Conservation (phyloP, 2,797 vertebrate genomes). For the Manis javanica region DNA sequence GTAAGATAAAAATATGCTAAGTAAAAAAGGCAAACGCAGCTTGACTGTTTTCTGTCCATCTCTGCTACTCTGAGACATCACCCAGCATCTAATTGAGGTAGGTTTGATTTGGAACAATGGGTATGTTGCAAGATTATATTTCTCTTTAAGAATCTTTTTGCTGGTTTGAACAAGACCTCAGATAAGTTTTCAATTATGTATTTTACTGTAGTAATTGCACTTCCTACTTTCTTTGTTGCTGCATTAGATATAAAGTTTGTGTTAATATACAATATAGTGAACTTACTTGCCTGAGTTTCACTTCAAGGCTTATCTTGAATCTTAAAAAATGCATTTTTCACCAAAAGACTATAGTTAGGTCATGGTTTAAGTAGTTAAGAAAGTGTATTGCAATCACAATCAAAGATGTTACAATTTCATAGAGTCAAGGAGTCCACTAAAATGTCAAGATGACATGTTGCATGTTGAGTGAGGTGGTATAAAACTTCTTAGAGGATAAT, state of each 20-base stretch:
- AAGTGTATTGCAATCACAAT: background rate
- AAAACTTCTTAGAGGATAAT: background rate
- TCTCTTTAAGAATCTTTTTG: conserved; percentile 4
- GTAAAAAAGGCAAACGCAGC: background rate
- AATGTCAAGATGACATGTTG: background rate
- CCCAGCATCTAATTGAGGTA: background rate
- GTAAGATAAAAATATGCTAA: background rate
- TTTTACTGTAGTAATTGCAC: background rate
- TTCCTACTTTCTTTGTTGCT: background rate
- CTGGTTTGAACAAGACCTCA: background rate
- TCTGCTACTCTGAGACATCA: background rate
- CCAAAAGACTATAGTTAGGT: background rate
- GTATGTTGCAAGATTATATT: background rate
- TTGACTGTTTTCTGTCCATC: background rate
- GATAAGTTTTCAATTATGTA: background rate
- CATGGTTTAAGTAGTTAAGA: background rate
- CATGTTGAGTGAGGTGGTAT: background rate
- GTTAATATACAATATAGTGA: background rate
- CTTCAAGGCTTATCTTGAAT: background rate
- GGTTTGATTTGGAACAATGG: background rate
- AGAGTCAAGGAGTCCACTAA: background rate
- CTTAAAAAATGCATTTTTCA: background rate
- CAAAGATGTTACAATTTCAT: background rate
- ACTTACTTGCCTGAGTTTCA: background rate
- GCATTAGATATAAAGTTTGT: background rate